phyloP scores from a whole-genome alignment of 2,797 vertebrate genomes.

The Anguilla obscura region DNA sequence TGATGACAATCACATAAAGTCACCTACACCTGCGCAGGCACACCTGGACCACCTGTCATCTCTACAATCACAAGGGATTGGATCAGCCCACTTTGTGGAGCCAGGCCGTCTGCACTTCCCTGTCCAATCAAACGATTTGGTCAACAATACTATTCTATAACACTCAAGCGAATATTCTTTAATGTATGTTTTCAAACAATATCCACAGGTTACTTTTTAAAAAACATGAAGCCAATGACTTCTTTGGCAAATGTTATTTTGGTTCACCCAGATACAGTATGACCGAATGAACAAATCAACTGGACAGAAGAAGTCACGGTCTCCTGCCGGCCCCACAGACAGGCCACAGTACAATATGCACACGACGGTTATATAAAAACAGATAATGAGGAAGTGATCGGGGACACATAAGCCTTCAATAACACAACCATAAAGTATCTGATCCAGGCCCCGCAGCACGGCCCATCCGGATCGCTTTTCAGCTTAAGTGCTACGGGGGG shows the following conservation, averaged over 20 bases:
- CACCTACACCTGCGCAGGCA: constrained; percentile 2
- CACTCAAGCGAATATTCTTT: not conserved
- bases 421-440: constrained; percentile 18
- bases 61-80: not conserved
- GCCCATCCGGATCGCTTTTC: not conserved
- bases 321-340: not conserved
- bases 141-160: not conserved
- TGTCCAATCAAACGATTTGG: not conserved
- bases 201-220: not conserved
- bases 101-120: not conserved
- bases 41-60: constrained; percentile 14
- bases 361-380: constrained; percentile 11
- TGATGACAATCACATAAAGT: constrained; percentile 12
- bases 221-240: not conserved
- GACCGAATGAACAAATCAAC: not conserved
- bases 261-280: not conserved
- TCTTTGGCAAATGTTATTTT: not conserved
- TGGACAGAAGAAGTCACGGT: not conserved
- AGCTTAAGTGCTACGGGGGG: not conserved
- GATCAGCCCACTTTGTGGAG: not conserved
- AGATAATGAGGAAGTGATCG: constrained; percentile 17
- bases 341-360: not conserved
- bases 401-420: constrained; percentile 17
- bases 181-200: not conserved
- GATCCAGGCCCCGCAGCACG: constrained; percentile 1